phyloP scores from a whole-genome alignment of 2,888 invertebrate species.

The Nezara viridula region DNA sequence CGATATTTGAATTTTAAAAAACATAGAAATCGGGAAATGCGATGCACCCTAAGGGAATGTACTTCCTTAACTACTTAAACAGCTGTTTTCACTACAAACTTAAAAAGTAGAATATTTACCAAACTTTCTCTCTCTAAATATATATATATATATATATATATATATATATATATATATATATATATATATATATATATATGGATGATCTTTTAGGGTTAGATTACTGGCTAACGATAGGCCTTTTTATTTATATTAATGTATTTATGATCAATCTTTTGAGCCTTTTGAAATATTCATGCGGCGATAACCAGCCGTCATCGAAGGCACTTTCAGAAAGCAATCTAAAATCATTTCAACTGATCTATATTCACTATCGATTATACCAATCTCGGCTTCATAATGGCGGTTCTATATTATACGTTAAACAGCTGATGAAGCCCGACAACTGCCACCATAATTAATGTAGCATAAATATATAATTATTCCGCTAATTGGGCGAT shows the following conservation, averaged over 20 bases:
- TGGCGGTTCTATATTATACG: neutral
- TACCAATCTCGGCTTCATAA: neutral
- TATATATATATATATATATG: no score
- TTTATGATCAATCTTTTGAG: neutral
- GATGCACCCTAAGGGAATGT: no score
- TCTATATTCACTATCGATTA: conserved; percentile 11
- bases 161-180: no score
- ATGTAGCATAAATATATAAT: neutral
- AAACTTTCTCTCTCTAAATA: no score
- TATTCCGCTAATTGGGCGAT: neutral
- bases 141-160: no score
- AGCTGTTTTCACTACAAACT: no score
- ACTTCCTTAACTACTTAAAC: no score
- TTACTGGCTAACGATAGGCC: no score
- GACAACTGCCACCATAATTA: neutral
- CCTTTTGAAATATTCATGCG: neutral
- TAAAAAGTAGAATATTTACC: no score
- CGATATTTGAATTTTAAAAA: no score
- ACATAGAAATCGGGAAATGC: no score
- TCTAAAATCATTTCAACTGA: neutral
- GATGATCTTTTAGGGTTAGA: no score
- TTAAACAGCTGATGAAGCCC: neutral
- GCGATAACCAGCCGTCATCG: neutral
- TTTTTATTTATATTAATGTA: neutral
- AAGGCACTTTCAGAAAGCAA: neutral